Evolutionary conservation across 2,888 invertebrate genomes (phyloP).

Genomic region (Galerucella nymphaeae): DNA sequence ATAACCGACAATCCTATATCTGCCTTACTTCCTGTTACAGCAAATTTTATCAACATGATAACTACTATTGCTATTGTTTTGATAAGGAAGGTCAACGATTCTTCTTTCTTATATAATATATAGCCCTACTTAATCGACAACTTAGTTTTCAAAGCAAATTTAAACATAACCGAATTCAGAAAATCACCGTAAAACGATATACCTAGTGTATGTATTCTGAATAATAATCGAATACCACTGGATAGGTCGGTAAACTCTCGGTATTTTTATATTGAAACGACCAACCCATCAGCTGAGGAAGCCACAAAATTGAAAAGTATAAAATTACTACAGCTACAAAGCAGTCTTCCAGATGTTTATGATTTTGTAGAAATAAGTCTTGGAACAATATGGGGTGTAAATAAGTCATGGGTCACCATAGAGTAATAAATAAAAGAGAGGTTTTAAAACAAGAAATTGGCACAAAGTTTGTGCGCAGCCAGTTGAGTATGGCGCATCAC

Average conservation of each 20-base stretch:
- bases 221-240: neutral
- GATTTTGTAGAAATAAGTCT: neutral
- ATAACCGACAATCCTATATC: neutral
- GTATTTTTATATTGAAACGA: slow-evolving; percentile 8
- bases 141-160: neutral
- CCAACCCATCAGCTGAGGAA: neutral
- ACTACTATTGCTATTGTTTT: neutral
- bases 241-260: slow-evolving; percentile 1
- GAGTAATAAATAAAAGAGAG: too few species aligned
- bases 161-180: neutral
- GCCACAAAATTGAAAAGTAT: neutral
- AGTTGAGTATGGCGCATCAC: too few species aligned
- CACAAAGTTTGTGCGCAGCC: too few species aligned
- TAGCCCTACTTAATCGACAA: neutral
- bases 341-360: neutral
- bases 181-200: neutral
- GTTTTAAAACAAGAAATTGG: too few species aligned
- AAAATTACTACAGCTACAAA: neutral
- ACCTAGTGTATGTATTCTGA: neutral
- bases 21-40: neutral
- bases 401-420: too few species aligned
- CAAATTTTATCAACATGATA: neutral
- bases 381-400: too few species aligned
- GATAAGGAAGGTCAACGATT: neutral
- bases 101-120: neutral